Evolutionary conservation across 2,888 invertebrate genomes (phyloP).

Genomic region (Congeria kusceri): DNA sequence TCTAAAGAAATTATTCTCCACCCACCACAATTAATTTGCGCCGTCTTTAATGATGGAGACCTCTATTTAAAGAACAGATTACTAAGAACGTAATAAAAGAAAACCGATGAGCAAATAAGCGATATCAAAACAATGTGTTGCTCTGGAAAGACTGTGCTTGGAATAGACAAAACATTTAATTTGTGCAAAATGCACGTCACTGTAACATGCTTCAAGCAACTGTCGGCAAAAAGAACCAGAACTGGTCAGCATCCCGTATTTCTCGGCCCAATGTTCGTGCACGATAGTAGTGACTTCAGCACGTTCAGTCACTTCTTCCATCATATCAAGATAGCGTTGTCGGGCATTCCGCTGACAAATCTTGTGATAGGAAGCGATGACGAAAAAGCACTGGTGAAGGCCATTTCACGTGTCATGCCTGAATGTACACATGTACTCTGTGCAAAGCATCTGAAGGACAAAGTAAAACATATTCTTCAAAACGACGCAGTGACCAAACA

Average conservation of each 20-base stretch:
- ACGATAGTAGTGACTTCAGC: no score
- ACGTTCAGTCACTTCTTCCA: no score
- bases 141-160: conserved; percentile 11
- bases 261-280: conserved; percentile 53
- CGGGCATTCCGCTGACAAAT: no score
- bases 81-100: no score
- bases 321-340: no score
- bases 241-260: conserved; percentile 46
- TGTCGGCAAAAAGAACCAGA: conserved; percentile 16
- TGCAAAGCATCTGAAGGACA: conserved; percentile 26
- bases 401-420: conserved; percentile 9
- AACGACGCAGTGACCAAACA: conserved; percentile 27
- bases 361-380: conserved; percentile 33
- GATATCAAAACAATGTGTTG: conserved; percentile 53
- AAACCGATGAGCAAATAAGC: conserved; percentile 42
- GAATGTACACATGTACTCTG: conserved; percentile 28
- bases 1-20: no score
- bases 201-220: conserved; percentile 46
- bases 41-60: no score
- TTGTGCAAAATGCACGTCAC: conserved; percentile 54
- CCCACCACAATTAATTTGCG: no score
- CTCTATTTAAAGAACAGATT: no score
- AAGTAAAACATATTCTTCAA: conserved; percentile 16
- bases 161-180: no score
- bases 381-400: conserved; percentile 26